Percentiles rank a stretch among this genome's conserved stretches.
Evolutionary conservation across 2,888 invertebrate species (phyloP).

Genomic region (Eugnorisma glareosa): DNA sequence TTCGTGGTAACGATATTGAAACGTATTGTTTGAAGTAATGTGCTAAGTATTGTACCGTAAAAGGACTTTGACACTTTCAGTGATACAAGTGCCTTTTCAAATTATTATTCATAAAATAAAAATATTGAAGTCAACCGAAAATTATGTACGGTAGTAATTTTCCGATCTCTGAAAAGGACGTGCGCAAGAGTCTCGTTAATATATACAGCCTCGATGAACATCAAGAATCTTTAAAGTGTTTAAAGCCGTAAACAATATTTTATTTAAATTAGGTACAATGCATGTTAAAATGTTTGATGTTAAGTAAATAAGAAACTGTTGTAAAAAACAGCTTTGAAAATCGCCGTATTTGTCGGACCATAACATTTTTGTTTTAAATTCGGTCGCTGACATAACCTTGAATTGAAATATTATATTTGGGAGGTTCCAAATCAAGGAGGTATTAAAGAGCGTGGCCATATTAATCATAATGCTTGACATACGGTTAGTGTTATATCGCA

Average conservation of each 20-base stretch:
- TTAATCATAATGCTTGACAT: conserved; percentile 28
- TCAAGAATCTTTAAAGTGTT: conserved; percentile 44
- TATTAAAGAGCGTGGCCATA: conserved; percentile 7
- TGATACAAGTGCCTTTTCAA: neutral
- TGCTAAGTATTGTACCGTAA: neutral
- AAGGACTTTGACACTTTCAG: neutral
- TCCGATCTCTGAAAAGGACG: conserved; percentile 39
- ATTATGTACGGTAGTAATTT: conserved; percentile 33
- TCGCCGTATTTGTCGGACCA: conserved; percentile 57
- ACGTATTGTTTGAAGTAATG: neutral
- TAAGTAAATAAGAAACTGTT: conserved; percentile 40
- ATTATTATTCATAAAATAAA: conserved; percentile 28
- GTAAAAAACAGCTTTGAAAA: conserved; percentile 49
- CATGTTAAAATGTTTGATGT: conserved; percentile 41
- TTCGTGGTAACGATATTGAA: neutral
- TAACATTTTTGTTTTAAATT: conserved; percentile 54
- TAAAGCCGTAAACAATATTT: conserved; percentile 52
- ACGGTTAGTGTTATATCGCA: neutral
- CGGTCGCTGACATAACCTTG: conserved; percentile 49
- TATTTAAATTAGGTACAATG: conserved; percentile 46
- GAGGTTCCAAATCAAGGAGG: conserved; percentile 30
- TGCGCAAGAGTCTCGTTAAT: conserved; percentile 47
- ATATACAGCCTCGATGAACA: conserved; percentile 49
- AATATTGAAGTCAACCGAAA: conserved; percentile 13
- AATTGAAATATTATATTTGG: conserved; percentile 36